Conservation (phyloP, 2,888 invertebrate genomes). For the Tetragonula carbonaria region DNA sequence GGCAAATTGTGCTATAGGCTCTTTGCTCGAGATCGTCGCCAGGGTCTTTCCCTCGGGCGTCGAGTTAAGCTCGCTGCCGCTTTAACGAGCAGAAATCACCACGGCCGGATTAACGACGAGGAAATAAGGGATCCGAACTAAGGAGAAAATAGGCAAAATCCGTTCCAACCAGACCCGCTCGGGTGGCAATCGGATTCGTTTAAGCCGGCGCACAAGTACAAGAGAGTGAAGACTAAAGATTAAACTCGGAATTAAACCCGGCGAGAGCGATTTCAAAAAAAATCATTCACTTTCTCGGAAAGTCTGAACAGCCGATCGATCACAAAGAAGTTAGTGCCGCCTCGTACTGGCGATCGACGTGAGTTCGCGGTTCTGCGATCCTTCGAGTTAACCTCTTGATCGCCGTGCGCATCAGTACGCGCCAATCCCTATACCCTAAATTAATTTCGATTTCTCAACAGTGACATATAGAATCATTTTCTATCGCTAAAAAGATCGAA, state of each 20-base stretch:
- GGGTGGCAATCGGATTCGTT: slow-evolving; percentile 27
- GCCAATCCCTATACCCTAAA: too few species aligned
- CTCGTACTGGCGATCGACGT: not conserved
- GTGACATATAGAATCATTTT: too few species aligned
- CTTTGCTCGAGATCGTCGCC: not conserved
- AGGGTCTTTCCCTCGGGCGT: not conserved
- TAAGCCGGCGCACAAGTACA: slow-evolving; percentile 32
- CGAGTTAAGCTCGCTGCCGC: not conserved
- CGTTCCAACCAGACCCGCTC: not conserved
- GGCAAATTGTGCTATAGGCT: not conserved
- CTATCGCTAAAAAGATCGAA: too few species aligned
- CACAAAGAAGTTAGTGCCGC: not conserved
- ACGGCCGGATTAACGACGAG: slow-evolving; percentile 2
- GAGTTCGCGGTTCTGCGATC: not conserved
- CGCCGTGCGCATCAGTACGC: too few species aligned
- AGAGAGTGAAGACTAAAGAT: slow-evolving; percentile 34
- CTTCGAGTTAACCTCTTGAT: not conserved
- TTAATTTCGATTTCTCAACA: too few species aligned
- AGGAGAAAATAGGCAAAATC: slow-evolving; percentile 21
- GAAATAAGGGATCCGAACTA: not conserved
- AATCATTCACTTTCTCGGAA: slow-evolving; percentile 59
- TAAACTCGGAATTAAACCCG: slow-evolving; percentile 24
- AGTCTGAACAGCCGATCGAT: slow-evolving; percentile 11
- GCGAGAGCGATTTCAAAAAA: slow-evolving; percentile 27
- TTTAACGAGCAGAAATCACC: slow-evolving; percentile 34